These are phyloP conservation scores for Megaustenia siamemsis DNA, from an alignment of 2,888 invertebrate species.

Conservation along the genomic window DNA sequence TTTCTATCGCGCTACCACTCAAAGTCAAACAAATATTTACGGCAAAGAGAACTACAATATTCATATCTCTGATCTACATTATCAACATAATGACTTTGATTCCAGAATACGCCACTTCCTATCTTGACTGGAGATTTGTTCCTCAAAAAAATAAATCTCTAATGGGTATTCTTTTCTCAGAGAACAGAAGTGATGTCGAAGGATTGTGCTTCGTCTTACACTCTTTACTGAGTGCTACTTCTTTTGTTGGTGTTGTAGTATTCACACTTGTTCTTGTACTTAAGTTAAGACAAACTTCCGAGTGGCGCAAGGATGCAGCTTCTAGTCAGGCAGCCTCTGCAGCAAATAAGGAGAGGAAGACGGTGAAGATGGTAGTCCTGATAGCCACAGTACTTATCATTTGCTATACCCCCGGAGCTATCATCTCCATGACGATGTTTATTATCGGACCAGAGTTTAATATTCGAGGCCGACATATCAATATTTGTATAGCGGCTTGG, in stretches of 20 bases:
- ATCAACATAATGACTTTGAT: not conserved
- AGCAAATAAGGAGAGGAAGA: not conserved
- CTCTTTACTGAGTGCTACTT: not conserved
- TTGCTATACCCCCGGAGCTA: slow-evolving; percentile 3
- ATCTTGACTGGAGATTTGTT: not conserved
- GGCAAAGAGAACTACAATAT: not conserved
- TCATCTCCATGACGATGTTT: not conserved
- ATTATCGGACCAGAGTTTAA: slow-evolving; percentile 5
- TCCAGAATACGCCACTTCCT: slow-evolving; percentile 5
- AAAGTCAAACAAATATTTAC: slow-evolving; percentile 23
- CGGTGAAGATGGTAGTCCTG: slow-evolving; percentile 3
- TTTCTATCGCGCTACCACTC: slow-evolving; percentile 5
- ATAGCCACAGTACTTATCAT: not conserved
- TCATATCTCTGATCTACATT: not conserved
- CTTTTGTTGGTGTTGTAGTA: not conserved
- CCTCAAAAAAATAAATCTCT: not conserved
- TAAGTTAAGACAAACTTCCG: not conserved
- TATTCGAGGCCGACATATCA: not conserved
- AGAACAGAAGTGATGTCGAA: not conserved
- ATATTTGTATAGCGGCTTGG: slow-evolving; percentile 7
- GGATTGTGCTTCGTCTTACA: not conserved
- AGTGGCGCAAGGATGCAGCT: not conserved
- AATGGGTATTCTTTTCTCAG: not conserved
- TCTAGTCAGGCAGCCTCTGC: not conserved
- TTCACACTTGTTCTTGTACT: not conserved